Evolutionary conservation across 2,113 vertebrate genomes (phyloP).

Genomic region (Cyanoliseus patagonus): DNA sequence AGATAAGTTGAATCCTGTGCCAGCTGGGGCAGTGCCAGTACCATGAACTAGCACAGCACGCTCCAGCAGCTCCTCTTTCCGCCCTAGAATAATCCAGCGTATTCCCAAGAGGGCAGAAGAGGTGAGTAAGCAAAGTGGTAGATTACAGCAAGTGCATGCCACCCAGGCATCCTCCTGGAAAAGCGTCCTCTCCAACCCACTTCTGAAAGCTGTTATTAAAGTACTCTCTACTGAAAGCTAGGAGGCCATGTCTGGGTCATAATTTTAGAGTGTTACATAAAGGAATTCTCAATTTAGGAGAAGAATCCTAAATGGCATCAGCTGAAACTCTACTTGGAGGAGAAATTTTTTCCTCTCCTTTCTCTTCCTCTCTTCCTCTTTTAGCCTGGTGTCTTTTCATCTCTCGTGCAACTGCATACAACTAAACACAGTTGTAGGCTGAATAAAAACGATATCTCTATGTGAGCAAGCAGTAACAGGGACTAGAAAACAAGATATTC

Average conservation of each 20-base stretch:
- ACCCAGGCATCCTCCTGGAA: not conserved
- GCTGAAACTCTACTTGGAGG: not conserved
- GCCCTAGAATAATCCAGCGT: not conserved
- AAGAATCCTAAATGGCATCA: not conserved
- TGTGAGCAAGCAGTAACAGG: not conserved
- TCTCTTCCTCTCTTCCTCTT: not conserved
- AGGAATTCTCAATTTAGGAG: not conserved
- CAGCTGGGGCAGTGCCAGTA: slow-evolving; percentile 2
- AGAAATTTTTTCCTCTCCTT: not conserved
- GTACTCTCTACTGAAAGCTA: not conserved
- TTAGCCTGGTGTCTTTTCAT: not conserved
- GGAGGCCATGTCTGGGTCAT: not conserved
- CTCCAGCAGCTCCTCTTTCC: slow-evolving; percentile 18
- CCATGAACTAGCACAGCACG: not conserved
- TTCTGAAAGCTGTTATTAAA: not conserved
- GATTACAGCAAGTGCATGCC: not conserved
- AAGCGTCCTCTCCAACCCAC: not conserved
- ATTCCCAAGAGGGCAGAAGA: slow-evolving; percentile 16
- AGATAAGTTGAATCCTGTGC: not conserved
- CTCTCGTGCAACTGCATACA: not conserved
- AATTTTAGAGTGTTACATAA: not conserved
- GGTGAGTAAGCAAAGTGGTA: not conserved
- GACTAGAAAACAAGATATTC: not conserved
- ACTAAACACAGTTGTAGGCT: not conserved
- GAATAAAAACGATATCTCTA: not conserved